Conservation (phyloP, 1,140 invertebrate genomes). For the Rhynchophorus ferrugineus region DNA sequence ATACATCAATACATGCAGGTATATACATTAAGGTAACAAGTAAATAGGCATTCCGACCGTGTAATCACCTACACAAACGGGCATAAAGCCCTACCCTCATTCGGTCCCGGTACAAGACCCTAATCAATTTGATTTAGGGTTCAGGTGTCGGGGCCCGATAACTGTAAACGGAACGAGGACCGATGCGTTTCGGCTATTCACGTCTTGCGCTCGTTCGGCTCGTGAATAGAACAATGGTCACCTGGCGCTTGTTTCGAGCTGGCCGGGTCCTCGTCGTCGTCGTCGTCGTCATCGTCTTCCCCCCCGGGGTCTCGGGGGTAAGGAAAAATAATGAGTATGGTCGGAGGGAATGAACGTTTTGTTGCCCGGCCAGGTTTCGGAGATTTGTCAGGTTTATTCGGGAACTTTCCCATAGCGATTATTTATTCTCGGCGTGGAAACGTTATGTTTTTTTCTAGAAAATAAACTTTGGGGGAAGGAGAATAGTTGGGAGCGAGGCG, state of each 20-base stretch:
- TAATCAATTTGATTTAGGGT: conserved; percentile 25
- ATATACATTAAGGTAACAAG: conserved; percentile 21
- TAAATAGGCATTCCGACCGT: conserved; percentile 22
- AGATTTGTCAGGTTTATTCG: too few relatives aligned
- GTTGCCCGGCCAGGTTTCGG: too few relatives aligned
- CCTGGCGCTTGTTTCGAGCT: neutral
- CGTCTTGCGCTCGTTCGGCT: neutral
- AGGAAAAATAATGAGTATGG: too few relatives aligned
- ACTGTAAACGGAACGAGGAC: neutral
- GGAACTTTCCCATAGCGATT: too few relatives aligned
- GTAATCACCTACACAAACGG: conserved; percentile 24
- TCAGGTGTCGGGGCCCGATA: conserved; percentile 12
- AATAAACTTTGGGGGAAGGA: too few relatives aligned
- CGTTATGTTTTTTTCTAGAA: too few relatives aligned
- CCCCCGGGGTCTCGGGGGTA: too few relatives aligned
- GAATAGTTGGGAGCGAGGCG: too few relatives aligned
- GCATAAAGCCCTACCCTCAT: conserved; percentile 20
- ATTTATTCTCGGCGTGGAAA: too few relatives aligned
- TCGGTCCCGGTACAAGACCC: conserved; percentile 13
- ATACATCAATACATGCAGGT: conserved; percentile 19
- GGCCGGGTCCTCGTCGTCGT: too few relatives aligned
- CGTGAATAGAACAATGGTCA: neutral
- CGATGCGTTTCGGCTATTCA: neutral
- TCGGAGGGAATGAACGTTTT: too few relatives aligned
- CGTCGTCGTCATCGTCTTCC: too few relatives aligned